phyloP scores from a whole-genome alignment of 2,888 invertebrate species.

The Netelia fuscicornis region DNA sequence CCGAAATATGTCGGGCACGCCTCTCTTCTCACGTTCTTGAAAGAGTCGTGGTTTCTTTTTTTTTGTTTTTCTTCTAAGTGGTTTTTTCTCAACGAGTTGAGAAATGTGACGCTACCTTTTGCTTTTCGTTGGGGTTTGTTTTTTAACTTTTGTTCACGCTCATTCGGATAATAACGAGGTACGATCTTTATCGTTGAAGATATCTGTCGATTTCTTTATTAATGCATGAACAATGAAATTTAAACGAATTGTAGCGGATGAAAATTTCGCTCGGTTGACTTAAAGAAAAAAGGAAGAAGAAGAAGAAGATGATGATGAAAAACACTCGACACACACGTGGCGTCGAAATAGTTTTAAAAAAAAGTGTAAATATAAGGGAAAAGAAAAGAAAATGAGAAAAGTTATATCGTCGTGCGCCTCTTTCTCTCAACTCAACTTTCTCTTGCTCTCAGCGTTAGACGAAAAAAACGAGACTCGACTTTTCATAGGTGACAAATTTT shows the following conservation, averaged over 20 bases:
- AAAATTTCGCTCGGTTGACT: too few species aligned
- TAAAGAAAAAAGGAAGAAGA: too few species aligned
- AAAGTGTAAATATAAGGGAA: conserved; percentile 44
- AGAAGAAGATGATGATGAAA: background rate
- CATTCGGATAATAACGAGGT: background rate
- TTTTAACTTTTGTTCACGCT: background rate
- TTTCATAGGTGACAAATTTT: conserved; percentile 48
- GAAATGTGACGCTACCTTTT: background rate
- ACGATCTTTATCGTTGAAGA: conserved; percentile 23
- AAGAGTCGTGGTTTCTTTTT: background rate
- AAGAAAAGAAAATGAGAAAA: conserved; percentile 3
- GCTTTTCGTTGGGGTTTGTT: background rate
- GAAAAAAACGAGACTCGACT: conserved; percentile 22
- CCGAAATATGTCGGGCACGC: background rate
- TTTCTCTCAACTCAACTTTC: background rate
- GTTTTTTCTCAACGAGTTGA: background rate
- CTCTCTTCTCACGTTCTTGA: background rate
- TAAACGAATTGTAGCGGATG: background rate
- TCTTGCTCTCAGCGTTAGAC: background rate
- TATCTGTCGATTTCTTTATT: conserved; percentile 21
- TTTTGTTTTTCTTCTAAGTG: background rate
- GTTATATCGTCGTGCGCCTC: conserved; percentile 5
- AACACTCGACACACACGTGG: conserved; percentile 8
- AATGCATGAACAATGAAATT: conserved; percentile 9
- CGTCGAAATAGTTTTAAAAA: conserved; percentile 42